Percentiles rank a stretch among this genome's conserved stretches.
These are phyloP conservation scores for Orius laevigatus DNA, from an alignment of 1,140 invertebrate species.

Conservation along the genomic window DNA sequence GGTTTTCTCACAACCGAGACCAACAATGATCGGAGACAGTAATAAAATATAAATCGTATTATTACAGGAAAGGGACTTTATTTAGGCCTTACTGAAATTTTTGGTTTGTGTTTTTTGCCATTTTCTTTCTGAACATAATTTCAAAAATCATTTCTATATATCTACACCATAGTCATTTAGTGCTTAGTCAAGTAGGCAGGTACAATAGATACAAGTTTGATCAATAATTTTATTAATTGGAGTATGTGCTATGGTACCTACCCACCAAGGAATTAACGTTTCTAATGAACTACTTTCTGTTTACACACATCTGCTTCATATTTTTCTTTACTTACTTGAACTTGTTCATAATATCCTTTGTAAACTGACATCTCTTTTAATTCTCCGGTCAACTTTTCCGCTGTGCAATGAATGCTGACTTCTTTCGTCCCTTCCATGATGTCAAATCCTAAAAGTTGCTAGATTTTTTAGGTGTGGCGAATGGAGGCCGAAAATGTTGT, in stretches of 20 bases:
- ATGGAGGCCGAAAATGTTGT: too few species aligned
- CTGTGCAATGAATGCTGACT: conserved; percentile 38
- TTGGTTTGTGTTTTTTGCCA: too few species aligned
- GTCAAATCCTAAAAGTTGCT: too few species aligned
- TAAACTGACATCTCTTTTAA: conserved; percentile 45
- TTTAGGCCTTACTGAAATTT: too few species aligned
- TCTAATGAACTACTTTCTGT: background rate
- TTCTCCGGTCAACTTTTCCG: conserved; percentile 41
- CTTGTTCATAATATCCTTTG: conserved; percentile 40
- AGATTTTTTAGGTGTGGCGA: too few species aligned
- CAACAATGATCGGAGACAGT: too few species aligned
- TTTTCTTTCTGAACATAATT: too few species aligned
- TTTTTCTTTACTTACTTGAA: conserved; percentile 32
- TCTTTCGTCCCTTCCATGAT: conserved; percentile 36
- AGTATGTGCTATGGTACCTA: background rate
- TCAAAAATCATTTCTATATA: background rate
- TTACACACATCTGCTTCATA: background rate
- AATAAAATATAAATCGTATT: too few species aligned
- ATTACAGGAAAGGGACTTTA: too few species aligned
- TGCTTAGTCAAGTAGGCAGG: background rate
- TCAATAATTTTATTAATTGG: conserved; percentile 1
- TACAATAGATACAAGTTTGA: conserved; percentile 6
- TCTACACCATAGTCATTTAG: background rate
- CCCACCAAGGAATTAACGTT: too few species aligned
- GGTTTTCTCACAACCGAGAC: too few species aligned